These are phyloP conservation scores for Tiliqua scincoides DNA, from an alignment of 2,113 vertebrate genomes.

Conservation along the genomic window DNA sequence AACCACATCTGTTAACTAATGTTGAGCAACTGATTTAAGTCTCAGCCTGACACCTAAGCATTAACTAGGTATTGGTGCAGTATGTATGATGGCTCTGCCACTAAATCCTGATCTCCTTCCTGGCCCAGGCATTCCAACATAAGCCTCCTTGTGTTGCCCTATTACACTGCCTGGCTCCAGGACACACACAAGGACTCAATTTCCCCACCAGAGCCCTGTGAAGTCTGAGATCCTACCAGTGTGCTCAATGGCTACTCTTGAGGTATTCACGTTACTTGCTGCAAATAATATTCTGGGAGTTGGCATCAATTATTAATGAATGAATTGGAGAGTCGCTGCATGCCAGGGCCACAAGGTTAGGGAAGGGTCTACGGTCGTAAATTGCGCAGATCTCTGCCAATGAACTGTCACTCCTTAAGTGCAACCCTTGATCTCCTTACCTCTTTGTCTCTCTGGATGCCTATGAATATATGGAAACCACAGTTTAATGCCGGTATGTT, in stretches of 20 bases:
- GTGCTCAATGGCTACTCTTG: not conserved
- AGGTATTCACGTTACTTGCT: not conserved
- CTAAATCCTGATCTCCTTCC: too few species aligned
- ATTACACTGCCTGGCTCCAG: not conserved
- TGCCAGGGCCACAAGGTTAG: not conserved
- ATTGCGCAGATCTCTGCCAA: rapidly evolving
- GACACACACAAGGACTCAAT: too few species aligned
- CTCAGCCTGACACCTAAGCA: too few species aligned
- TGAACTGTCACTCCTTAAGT: rapidly evolving
- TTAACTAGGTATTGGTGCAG: too few species aligned
- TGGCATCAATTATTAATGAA: not conserved
- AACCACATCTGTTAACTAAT: too few species aligned
- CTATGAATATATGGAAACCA: too few species aligned
- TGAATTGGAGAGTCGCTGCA: not conserved
- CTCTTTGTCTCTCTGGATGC: too few species aligned
- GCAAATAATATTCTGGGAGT: not conserved
- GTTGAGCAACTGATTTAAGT: too few species aligned
- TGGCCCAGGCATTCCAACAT: too few species aligned
- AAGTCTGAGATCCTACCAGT: not conserved
- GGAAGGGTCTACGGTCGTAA: not conserved
- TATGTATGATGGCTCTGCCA: too few species aligned
- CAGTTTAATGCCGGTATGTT: too few species aligned
- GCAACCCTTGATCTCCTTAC: not conserved
- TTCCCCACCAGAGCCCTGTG: not conserved
- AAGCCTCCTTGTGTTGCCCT: too few species aligned